phyloP scores from a whole-genome alignment of 2,797 vertebrate genomes.

The Emys orbicularis region DNA sequence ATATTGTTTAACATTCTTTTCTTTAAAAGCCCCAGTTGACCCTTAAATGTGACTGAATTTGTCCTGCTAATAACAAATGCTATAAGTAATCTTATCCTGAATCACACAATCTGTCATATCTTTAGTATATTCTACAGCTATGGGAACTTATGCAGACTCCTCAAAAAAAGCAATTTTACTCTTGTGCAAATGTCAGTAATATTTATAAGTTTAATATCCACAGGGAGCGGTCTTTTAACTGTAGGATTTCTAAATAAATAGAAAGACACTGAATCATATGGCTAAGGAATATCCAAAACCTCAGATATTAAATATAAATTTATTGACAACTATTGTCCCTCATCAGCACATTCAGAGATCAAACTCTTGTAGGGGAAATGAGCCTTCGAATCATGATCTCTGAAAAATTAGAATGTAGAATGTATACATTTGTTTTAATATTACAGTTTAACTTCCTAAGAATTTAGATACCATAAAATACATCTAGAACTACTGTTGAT shows the following conservation, averaged over 20 bases:
- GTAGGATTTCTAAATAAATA: constrained; percentile 11
- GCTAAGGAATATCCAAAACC: neutral
- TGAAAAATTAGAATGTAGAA: neutral
- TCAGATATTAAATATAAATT: neutral
- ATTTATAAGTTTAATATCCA: constrained; percentile 1
- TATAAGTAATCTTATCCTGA: neutral
- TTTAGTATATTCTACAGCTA: neutral
- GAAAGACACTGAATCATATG: neutral
- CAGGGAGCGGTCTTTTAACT: neutral
- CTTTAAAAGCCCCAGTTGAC: neutral
- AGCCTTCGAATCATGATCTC: neutral
- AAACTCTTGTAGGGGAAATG: neutral
- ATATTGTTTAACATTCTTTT: neutral
- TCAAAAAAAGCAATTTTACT: neutral
- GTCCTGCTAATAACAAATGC: neutral
- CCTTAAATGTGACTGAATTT: neutral
- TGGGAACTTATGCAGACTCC: constrained; percentile 27
- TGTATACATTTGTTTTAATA: neutral
- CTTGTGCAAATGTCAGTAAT: neutral
- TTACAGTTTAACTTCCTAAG: neutral
- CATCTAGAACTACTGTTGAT: neutral
- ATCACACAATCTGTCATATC: neutral
- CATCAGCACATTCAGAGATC: neutral
- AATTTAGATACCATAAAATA: neutral
- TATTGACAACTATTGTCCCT: neutral